phyloP scores from a whole-genome alignment of 1,140 invertebrate genomes.

The Lucilia cuprina region DNA sequence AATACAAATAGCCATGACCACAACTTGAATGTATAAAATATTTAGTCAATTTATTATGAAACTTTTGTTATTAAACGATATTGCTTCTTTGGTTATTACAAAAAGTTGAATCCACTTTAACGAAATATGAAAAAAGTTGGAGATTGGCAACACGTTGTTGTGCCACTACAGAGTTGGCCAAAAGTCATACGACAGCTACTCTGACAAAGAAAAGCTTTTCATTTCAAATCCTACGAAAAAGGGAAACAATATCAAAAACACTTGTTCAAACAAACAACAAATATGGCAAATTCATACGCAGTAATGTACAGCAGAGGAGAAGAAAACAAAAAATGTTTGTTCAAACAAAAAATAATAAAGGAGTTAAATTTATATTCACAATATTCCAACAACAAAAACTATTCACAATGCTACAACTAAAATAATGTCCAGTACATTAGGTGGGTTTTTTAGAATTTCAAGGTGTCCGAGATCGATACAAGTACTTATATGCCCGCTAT shows the following conservation, averaged over 20 bases:
- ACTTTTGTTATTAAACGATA: not conserved
- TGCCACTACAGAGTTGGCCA: not conserved
- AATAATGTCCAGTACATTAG: too few relatives aligned
- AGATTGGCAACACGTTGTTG: constrained; percentile 21
- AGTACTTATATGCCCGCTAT: too few relatives aligned
- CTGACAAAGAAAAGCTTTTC: not conserved
- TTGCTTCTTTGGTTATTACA: not conserved
- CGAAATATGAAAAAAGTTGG: constrained; percentile 21
- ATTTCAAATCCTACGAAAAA: not conserved
- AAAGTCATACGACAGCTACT: not conserved
- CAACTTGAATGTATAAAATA: too few relatives aligned
- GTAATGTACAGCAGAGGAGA: too few relatives aligned
- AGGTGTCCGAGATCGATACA: too few relatives aligned
- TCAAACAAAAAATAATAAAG: not conserved
- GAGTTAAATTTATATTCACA: not conserved
- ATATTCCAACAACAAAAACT: too few relatives aligned
- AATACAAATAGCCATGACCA: too few relatives aligned
- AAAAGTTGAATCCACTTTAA: not conserved
- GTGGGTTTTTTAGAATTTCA: too few relatives aligned
- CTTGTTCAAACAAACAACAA: not conserved
- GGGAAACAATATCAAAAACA: not conserved
- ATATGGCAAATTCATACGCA: not conserved
- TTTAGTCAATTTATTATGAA: not conserved
- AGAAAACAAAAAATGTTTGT: too few relatives aligned
- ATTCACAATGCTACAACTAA: too few relatives aligned